Evolutionary conservation across 1,140 invertebrate species (phyloP), one percentile per base, ranked within the genome.

Genomic region (Anthonomus grandis): DNA sequence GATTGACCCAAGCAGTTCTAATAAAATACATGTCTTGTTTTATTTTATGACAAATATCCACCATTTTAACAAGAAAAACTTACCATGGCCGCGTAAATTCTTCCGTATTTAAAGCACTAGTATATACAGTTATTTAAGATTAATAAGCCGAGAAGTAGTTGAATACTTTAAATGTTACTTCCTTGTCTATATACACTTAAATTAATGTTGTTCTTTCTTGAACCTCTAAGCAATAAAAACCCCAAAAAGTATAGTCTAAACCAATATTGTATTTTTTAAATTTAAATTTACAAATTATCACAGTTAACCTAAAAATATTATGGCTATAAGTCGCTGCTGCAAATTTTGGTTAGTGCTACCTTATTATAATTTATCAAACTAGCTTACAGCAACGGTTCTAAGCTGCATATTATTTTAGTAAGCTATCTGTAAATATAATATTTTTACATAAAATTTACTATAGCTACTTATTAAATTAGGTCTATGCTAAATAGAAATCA

Each of bases 271-370:
- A 22, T 44, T 22, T 19, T 9, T 44, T 13, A 22, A 44, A 5
- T 13, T 19, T 22, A 44, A 47, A 27, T 25, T 6, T 47, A 47
- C 45, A 47, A 45, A 45, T 47, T 47, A 47, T 47, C 45, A 47
- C 45, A 47, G 45, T 27, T 25, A 47, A 47, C 45, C 23, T 47
- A 47, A 42, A 2, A 19, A 18, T 42, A 42, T 21, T 42, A 42
- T 42, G 45, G 23, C 25, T 9, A 47, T 27, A n/a, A 45, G 18
- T 12, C 22, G 24, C 22, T 25, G n/a, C 17, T 13, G n/a, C n/a
- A 12, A 13, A 24, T 25, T 12, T 18, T 15, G 31, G 31, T 25
- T 13, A 47, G 3, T 1, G 10, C 8, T n/a, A 24, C 18, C 8
- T 19, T 25, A 27, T 15, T 47, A 10, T 22, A 45, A 4, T 23